These are phyloP conservation scores for Drosophila koepferae DNA, from an alignment of 2,888 invertebrate genomes.

Conservation along the genomic window DNA sequence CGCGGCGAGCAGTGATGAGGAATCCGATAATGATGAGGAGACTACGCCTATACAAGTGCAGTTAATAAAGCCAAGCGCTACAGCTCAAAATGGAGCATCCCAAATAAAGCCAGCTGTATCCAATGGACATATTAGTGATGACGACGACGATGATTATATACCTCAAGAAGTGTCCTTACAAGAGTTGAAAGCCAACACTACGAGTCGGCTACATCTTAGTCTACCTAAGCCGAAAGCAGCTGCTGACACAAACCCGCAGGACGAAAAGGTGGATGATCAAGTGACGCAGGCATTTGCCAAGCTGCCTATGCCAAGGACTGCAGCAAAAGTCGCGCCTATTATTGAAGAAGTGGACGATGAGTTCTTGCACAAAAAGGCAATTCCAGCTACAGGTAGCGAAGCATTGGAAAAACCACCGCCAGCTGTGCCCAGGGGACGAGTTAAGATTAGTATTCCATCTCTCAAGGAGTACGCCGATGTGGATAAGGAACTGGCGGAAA, in stretches of 20 bases:
- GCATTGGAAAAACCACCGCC: constrained; percentile 75
- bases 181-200: constrained; percentile 31
- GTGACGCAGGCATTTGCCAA: constrained; percentile 74
- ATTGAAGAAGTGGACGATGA: constrained; percentile 88
- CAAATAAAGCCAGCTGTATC: constrained; percentile 11
- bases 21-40: constrained; percentile 77
- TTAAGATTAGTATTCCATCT: constrained; percentile 90
- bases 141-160: constrained; percentile 75
- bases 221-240: constrained; percentile 78
- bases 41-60: constrained; percentile 10
- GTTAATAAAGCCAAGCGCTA: constrained; percentile 25
- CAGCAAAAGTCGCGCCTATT: background rate
- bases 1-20: constrained; percentile 86
- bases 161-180: constrained; percentile 53
- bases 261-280: constrained; percentile 32
- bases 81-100: background rate
- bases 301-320: constrained; percentile 79
- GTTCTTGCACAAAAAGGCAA: constrained; percentile 87
- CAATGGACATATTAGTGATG: constrained; percentile 80
- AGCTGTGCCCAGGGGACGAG: constrained; percentile 84
- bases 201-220: constrained; percentile 52
- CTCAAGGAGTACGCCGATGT: constrained; percentile 86
- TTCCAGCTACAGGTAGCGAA: constrained; percentile 52
- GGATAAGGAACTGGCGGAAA: constrained; percentile 70
- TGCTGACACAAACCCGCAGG: background rate